Conservation (phyloP, 1,140 invertebrate genomes). For the Aphaenogaster rudis region DNA sequence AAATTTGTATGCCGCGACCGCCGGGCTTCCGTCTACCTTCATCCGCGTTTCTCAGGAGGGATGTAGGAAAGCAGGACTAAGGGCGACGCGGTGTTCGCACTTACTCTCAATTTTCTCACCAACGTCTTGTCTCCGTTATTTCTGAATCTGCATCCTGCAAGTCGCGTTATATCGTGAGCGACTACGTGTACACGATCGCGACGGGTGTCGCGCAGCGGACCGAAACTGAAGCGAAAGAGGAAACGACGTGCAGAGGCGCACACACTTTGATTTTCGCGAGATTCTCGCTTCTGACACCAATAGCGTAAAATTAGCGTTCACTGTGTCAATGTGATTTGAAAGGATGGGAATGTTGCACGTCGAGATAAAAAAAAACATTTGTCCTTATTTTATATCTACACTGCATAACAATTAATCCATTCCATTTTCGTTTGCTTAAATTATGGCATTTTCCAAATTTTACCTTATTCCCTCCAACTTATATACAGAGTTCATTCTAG, state of each 20-base stretch:
- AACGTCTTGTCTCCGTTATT: slow-evolving; percentile 7
- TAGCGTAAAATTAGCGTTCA: not conserved
- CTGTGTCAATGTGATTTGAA: not conserved
- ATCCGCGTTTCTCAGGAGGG: not conserved
- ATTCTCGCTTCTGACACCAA: not conserved
- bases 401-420: not conserved
- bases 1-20: slow-evolving; percentile 39
- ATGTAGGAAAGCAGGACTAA: slow-evolving; percentile 13
- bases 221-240: not conserved
- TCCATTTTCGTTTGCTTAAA: not conserved
- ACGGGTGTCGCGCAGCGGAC: slow-evolving; percentile 5
- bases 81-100: not conserved
- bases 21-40: slow-evolving; percentile 9
- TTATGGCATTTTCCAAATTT: not conserved
- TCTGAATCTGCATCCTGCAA: slow-evolving; percentile 27
- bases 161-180: slow-evolving; percentile 1
- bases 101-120: slow-evolving; percentile 43
- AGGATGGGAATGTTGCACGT: not conserved
- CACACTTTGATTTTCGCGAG: not conserved
- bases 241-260: not conserved
- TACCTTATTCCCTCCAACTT: not conserved
- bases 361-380: not conserved
- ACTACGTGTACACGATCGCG: not conserved
- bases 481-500: not conserved
- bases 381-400: too few species aligned